Evolutionary conservation across 2,797 vertebrate genomes (phyloP).

Genomic region (Typhlichthys subterraneus): DNA sequence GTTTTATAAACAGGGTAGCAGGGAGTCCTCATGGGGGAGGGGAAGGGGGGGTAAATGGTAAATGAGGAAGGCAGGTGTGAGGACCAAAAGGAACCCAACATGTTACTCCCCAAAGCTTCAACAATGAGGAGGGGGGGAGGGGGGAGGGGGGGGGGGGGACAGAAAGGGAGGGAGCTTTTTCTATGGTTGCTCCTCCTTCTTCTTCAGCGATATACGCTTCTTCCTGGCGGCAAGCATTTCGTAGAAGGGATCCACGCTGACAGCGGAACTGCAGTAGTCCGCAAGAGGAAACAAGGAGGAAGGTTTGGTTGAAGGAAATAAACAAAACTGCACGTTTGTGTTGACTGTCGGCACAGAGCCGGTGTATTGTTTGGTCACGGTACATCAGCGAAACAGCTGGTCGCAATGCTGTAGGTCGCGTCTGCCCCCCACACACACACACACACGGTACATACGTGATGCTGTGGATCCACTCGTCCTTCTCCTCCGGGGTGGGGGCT

Average conservation of each 20-base stretch:
- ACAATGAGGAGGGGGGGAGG: not conserved
- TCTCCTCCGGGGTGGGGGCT: slow-evolving; percentile 90
- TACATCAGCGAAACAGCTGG: no score
- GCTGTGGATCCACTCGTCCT: slow-evolving; percentile 95
- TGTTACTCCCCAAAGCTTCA: slow-evolving; percentile 21
- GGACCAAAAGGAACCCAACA: slow-evolving; percentile 13
- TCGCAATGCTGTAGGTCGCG: no score
- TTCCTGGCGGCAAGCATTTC: slow-evolving; percentile 94
- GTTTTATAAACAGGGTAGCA: slow-evolving; percentile 45
- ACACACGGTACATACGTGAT: slow-evolving; percentile 81
- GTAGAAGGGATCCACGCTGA: slow-evolving; percentile 94
- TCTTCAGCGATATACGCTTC: slow-evolving; percentile 94
- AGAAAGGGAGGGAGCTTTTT: slow-evolving; percentile 35
- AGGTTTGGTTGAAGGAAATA: not conserved
- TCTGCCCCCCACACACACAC: not conserved
- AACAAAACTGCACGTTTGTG: not conserved
- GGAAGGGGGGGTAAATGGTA: slow-evolving; percentile 20
- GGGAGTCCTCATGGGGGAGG: slow-evolving; percentile 27
- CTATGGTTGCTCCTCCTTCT: slow-evolving; percentile 87
- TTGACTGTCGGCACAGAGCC: not conserved
- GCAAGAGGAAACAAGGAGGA: slow-evolving; percentile 8
- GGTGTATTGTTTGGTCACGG: no score
- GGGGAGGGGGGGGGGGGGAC: not conserved
- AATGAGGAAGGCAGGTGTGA: slow-evolving; percentile 16
- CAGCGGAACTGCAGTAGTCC: slow-evolving; percentile 81